Evolutionary conservation across 2,113 vertebrate species (phyloP), one percentile per base, ranked within the genome.

Genomic region (Acinonyx jubatus): DNA sequence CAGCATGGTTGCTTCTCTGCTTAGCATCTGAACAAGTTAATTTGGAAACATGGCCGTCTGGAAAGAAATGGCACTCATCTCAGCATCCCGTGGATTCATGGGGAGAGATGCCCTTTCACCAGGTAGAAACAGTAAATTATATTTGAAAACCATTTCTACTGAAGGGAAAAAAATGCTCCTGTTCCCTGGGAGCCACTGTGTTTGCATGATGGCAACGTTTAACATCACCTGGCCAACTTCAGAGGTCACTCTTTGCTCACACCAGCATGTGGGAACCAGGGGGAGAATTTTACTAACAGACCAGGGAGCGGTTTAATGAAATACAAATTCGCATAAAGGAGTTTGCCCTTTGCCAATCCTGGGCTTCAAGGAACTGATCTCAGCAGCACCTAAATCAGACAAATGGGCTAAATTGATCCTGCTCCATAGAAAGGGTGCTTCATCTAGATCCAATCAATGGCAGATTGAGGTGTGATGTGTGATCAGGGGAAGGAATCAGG

Each of bases 1-100:
- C 97, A 97, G 97, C 96, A 78, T 61, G 92, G 81, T 96, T 95
- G 98, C 97, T 96, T 96, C 97, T 98, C 98, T 96, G 97, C 97
- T 98, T 96, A 97, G 97, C 98, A 98, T 98, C 61, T n/a, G 98
- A 99, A 99, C 98, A 99, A 98, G 98, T 99, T 98, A 98, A 99
- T 99, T 99, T 98, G 98, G 97, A 98, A 98, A 96, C 96, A 98
- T 68, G 97, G 27, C 94, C 97, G 98, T 98, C 98, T 98, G 95
- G 90, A 97, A 98, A 96, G 93, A 98, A 98, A 96, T 2, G 0
- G 38, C 48, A 18, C 96, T 97, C 96, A 97, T 95, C 97, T 95
- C 98, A 98, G 98, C 96, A 97, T 95, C 97, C 79, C 10, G 1
- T 93, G 81, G 84, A 95, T 98, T 98, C 98, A 97, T 95, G 96